Base-by-base conservation (phyloP, 2,888 invertebrate genomes). In the Choreutis nemorana region DNA sequence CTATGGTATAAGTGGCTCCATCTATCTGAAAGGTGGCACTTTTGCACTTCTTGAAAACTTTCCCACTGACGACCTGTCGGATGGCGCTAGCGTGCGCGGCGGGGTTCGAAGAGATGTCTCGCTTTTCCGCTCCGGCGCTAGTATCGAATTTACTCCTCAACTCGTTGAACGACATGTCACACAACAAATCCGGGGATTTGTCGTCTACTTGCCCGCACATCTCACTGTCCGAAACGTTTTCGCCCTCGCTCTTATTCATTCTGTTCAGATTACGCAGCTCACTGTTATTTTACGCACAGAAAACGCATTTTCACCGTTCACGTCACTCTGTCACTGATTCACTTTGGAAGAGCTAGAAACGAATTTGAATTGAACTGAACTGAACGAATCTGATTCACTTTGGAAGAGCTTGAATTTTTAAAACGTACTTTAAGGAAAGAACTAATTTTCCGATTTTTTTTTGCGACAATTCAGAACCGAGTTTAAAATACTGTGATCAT, bases 21-120 rank as follows among this genome's bases (percentile, higher is more conserved):
- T 91, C 91, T 65, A 91, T 84, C 50, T 90, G 90, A 65, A 91
- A 91, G 36, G 91, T 91, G 29, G 91, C 91, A 64, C 91, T 91
- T 77, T 91, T 90, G 79, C 91, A 91, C 70, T 91, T 91, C 79
- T 87, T 87, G 71, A 87, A 86, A 37, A 87, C 63, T 52, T 86
- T 85, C 34, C 80, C 80, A 50, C 78, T 80, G 25, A 80, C 79
- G 22, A 71, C 66, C 41, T 80, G 80, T 9, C 80, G 57, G 18
- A 61, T 77, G 37, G 72, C 78, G 61, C 80, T 80, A 39, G 66
- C 68, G 44, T 80, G 79, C 37, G 77, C 73, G 21, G 77, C 65
- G 9, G 79, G 79, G 42, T 70, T 71, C 45, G 73, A 65, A 36
- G 61, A 58, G 36, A 73, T 67, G 50, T 73, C 73, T 40, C 63